Percentiles rank a stretch among this genome's conserved stretches.
Evolutionary conservation across 2,113 vertebrate genomes (phyloP).

Genomic region (Trematomus loennbergii): DNA sequence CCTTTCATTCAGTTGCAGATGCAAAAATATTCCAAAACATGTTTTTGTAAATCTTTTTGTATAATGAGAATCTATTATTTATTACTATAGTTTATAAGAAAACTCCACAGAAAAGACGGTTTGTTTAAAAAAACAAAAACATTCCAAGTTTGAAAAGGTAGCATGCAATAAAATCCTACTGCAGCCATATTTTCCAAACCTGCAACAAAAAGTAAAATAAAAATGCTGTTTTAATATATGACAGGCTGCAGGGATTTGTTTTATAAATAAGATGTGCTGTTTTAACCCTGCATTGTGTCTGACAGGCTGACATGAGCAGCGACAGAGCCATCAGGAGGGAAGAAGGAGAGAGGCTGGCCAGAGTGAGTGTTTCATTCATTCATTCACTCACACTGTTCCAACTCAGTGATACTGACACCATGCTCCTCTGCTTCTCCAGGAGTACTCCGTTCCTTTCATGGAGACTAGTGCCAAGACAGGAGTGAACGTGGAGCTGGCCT

Average conservation of each 20-base stretch:
- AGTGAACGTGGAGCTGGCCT: conserved; percentile 95
- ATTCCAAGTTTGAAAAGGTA: neutral
- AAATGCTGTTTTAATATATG: no score
- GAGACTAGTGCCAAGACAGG: conserved; percentile 97
- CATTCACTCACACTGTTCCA: neutral
- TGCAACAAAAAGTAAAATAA: neutral
- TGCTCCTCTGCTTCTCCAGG: conserved; percentile 80
- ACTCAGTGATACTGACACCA: neutral
- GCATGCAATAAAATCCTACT: neutral
- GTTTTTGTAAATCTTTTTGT: neutral
- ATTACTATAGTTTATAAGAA: neutral
- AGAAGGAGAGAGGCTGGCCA: conserved; percentile 92
- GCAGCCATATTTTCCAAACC: no score
- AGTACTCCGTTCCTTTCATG: conserved; percentile 96
- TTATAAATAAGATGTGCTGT: neutral
- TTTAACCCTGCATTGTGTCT: neutral
- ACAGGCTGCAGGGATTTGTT: neutral
- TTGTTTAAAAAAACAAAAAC: neutral
- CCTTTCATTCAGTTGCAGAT: neutral
- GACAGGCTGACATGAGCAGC: conserved; percentile 89
- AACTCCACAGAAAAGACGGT: neutral
- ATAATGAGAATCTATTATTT: neutral
- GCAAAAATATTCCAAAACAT: neutral
- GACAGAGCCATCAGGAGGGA: conserved; percentile 90
- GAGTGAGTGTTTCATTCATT: conserved; percentile 82